Percentiles rank a stretch among this genome's conserved stretches.
phyloP scores from a whole-genome alignment of 1,140 invertebrate species.

The Caerostris darwini region DNA sequence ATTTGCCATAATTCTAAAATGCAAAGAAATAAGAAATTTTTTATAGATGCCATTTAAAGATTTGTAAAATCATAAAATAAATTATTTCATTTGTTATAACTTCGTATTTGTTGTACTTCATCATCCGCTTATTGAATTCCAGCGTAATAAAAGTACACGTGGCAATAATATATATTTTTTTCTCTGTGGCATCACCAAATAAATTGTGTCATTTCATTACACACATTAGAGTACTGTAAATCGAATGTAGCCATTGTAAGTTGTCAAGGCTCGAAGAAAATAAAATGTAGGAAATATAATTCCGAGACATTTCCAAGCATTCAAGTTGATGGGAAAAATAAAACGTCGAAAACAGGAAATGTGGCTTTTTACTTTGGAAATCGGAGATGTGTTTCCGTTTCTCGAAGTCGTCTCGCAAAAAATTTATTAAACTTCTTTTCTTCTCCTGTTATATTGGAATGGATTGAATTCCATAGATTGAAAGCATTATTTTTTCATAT shows the following conservation, averaged over 20 bases:
- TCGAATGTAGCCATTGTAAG: not conserved
- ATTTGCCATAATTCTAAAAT: too few relatives aligned
- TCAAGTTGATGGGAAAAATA: not conserved
- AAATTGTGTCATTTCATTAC: not conserved
- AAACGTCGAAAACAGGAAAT: slow-evolving; percentile 1
- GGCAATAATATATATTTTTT: too few relatives aligned
- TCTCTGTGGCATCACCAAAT: not conserved
- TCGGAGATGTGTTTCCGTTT: not conserved
- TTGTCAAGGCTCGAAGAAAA: not conserved
- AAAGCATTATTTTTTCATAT: too few relatives aligned
- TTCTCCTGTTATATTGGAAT: not conserved
- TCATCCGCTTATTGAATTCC: too few relatives aligned
- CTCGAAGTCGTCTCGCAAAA: not conserved
- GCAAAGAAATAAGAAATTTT: too few relatives aligned
- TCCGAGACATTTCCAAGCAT: not conserved
- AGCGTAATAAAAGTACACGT: too few relatives aligned
- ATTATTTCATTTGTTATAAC: too few relatives aligned
- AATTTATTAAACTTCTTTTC: slow-evolving; percentile 52
- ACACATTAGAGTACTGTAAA: slow-evolving; percentile 1
- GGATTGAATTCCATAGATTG: too few relatives aligned
- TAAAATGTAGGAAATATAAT: not conserved
- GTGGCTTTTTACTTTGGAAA: slow-evolving; percentile 40
- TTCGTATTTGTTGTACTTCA: too few relatives aligned
- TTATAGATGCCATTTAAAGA: too few relatives aligned
- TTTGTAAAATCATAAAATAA: too few relatives aligned